Evolutionary conservation across 2,113 vertebrate genomes (phyloP).

Genomic region (Passer domesticus): DNA sequence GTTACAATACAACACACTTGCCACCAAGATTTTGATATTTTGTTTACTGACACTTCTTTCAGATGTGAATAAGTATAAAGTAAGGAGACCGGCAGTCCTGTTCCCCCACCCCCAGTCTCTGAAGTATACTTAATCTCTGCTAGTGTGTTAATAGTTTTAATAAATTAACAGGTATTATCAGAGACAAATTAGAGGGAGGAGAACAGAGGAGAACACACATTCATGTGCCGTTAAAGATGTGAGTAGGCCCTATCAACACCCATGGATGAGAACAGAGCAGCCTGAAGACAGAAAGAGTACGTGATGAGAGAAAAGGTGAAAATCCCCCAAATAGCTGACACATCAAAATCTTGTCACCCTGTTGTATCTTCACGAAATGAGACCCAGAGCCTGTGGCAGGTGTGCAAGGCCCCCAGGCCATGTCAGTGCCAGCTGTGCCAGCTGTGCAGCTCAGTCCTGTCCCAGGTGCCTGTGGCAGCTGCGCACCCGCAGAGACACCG

Average conservation of each 20-base stretch:
- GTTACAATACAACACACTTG: neutral
- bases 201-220: neutral
- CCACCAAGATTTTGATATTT: neutral
- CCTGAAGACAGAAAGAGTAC: neutral
- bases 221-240: neutral
- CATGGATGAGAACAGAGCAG: accelerated
- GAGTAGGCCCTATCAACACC: neutral
- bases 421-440: accelerated
- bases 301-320: neutral
- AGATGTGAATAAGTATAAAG: neutral
- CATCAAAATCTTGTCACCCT: neutral
- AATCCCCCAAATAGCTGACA: neutral
- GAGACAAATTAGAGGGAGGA: neutral
- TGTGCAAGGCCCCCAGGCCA: no score
- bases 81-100: neutral
- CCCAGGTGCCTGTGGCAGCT: accelerated
- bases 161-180: neutral
- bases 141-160: neutral
- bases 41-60: neutral
- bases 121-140: neutral
- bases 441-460: neutral
- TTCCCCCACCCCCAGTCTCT: neutral
- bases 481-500: accelerated
- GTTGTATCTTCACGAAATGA: neutral
- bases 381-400: accelerated